Conservation (phyloP, 2,113 vertebrate genomes). For the Amblyornis subalaris region DNA sequence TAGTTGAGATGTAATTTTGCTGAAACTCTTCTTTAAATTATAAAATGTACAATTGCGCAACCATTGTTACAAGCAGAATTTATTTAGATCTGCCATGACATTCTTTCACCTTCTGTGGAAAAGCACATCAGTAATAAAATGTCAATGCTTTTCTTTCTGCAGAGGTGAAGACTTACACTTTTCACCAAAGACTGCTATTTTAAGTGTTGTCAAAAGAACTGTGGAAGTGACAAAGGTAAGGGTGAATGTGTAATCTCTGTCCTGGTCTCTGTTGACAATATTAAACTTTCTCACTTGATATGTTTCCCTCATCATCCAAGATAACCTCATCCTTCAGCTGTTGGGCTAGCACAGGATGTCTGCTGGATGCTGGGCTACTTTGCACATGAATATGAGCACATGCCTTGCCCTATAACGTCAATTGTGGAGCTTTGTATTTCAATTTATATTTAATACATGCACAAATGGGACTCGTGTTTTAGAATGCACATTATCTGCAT, state of each 20-base stretch:
- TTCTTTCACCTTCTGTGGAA: background rate
- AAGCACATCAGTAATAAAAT: background rate
- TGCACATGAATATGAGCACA: accelerated
- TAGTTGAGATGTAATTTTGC: background rate
- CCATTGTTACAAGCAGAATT: background rate
- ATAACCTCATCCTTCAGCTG: background rate
- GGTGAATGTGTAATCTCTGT: background rate
- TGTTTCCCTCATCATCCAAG: background rate
- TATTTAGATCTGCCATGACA: background rate
- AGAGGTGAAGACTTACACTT: background rate
- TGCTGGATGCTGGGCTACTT: background rate
- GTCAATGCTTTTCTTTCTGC: background rate
- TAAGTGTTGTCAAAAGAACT: background rate
- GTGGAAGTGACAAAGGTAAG: background rate
- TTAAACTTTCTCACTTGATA: background rate
- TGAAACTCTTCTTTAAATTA: background rate
- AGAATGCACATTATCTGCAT: background rate
- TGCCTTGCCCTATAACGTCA: background rate
- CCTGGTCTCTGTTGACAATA: background rate
- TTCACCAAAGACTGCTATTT: background rate
- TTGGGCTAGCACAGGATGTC: background rate
- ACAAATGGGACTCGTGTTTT: background rate
- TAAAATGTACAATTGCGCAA: background rate
- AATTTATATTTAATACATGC: background rate
- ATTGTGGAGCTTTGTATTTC: background rate